Evolutionary conservation across 2,797 vertebrate species (phyloP).

Genomic region (Ctenopoma multispine): DNA sequence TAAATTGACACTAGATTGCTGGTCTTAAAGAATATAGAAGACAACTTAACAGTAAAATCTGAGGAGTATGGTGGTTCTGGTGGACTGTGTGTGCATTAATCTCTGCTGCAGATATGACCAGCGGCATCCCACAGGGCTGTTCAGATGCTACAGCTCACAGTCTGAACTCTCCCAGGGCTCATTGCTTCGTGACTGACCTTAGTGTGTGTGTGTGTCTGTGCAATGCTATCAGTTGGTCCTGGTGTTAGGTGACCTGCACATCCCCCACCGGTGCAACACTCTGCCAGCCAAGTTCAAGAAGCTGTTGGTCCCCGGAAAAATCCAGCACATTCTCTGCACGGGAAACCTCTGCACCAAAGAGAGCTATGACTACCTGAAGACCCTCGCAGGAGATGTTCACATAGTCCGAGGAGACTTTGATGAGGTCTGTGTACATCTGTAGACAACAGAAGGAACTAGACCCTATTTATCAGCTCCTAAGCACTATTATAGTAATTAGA

Average conservation of each 20-base stretch:
- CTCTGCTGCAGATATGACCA: slow-evolving; percentile 4
- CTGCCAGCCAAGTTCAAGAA: slow-evolving; percentile 99
- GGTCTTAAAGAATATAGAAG: slow-evolving; percentile 6
- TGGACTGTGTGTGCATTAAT: slow-evolving; percentile 11
- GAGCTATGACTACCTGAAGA: slow-evolving; percentile 99
- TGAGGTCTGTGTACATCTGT: slow-evolving; percentile 83
- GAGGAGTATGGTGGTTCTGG: slow-evolving; percentile 2
- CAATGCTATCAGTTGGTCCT: slow-evolving; percentile 91
- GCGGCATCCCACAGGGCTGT: slow-evolving; percentile 23
- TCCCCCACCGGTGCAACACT: slow-evolving; percentile 98
- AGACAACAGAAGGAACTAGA: background rate
- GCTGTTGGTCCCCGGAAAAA: slow-evolving; percentile 97
- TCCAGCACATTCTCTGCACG: slow-evolving; percentile 98
- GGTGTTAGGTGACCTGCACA: slow-evolving; percentile 98
- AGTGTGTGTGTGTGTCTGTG: slow-evolving; percentile 27
- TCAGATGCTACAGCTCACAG: background rate
- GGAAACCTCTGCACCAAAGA: slow-evolving; percentile 99
- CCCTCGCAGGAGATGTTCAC: slow-evolving; percentile 96
- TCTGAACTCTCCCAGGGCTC: slow-evolving; percentile 2
- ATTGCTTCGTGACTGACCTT: slow-evolving; percentile 5
- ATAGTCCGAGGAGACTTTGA: slow-evolving; percentile 98
- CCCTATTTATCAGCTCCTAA: background rate
- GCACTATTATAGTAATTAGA: no score
- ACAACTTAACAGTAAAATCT: slow-evolving; percentile 1
- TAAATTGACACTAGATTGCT: background rate